Percentiles rank a stretch among this genome's conserved stretches.
phyloP scores from a whole-genome alignment of 2,113 vertebrate genomes.

The Microtus ochrogaster region DNA sequence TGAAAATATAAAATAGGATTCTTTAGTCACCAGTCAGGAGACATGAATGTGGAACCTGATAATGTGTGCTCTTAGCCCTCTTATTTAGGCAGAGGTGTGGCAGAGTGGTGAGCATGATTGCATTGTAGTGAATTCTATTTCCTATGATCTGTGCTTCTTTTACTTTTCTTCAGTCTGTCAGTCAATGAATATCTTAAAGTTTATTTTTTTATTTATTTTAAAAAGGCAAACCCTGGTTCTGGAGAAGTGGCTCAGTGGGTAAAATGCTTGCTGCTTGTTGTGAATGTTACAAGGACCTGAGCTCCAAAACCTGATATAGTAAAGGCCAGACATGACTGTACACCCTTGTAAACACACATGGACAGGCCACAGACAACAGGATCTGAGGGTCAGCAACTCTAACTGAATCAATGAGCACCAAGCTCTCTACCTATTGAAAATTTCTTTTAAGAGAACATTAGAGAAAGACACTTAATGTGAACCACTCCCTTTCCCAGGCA shows the following conservation, averaged over 20 bases:
- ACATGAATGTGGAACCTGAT: background rate
- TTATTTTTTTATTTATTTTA: background rate
- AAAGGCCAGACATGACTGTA: background rate
- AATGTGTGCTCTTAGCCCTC: fast-evolving
- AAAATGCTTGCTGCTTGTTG: background rate
- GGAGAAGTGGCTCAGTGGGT: background rate
- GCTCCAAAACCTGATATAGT: background rate
- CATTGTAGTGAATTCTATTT: background rate
- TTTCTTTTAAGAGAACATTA: too few species aligned
- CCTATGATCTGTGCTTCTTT: background rate
- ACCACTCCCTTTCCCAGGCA: background rate
- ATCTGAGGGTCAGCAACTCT: background rate
- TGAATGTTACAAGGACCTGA: background rate
- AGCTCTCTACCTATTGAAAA: background rate
- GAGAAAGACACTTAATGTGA: background rate
- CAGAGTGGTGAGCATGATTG: background rate
- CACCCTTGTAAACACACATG: too few species aligned
- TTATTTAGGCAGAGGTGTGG: background rate
- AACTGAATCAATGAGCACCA: background rate
- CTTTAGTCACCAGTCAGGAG: background rate
- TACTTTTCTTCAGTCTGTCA: background rate
- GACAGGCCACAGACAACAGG: background rate
- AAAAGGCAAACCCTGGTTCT: background rate
- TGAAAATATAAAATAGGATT: background rate
- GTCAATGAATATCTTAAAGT: background rate